These are phyloP conservation scores for Unio pictorum DNA, from an alignment of 2,888 invertebrate genomes.

Conservation along the genomic window DNA sequence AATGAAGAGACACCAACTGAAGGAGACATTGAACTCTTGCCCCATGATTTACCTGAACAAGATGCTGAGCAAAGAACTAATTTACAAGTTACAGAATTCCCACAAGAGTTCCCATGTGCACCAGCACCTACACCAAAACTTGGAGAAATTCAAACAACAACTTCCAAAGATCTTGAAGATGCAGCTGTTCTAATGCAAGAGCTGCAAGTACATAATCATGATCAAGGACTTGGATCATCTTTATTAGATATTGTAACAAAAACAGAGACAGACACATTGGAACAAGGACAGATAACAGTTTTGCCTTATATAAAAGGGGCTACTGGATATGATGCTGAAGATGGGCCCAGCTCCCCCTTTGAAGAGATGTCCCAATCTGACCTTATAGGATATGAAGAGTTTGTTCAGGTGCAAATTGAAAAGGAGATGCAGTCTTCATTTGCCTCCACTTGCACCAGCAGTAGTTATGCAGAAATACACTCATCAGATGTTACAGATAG, in stretches of 20 bases:
- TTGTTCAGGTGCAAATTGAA: slow-evolving; percentile 26
- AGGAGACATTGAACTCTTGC: slow-evolving; percentile 31
- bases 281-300: slow-evolving; percentile 1
- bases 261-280: slow-evolving; percentile 5
- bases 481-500: slow-evolving; percentile 9
- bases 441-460: slow-evolving; percentile 15
- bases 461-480: slow-evolving; percentile 35
- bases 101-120: slow-evolving; percentile 43
- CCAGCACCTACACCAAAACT: slow-evolving; percentile 59
- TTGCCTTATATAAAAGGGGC: neutral
- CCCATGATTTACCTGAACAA: slow-evolving; percentile 23
- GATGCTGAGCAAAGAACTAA: slow-evolving; percentile 6
- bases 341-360: slow-evolving; percentile 61
- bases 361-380: slow-evolving; percentile 64
- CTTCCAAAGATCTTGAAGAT: slow-evolving; percentile 44
- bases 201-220: slow-evolving; percentile 18
- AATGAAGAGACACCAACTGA: slow-evolving; percentile 44
- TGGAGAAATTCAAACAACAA: slow-evolving; percentile 25
- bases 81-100: slow-evolving; percentile 34
- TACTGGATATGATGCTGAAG: slow-evolving; percentile 20
- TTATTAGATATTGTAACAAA: slow-evolving; percentile 8
- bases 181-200: slow-evolving; percentile 51
- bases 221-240: slow-evolving; percentile 9
- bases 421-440: slow-evolving; percentile 8
- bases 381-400: slow-evolving; percentile 43